Conservation (phyloP, 2,888 invertebrate genomes). For the Polyommatus iphigenia region DNA sequence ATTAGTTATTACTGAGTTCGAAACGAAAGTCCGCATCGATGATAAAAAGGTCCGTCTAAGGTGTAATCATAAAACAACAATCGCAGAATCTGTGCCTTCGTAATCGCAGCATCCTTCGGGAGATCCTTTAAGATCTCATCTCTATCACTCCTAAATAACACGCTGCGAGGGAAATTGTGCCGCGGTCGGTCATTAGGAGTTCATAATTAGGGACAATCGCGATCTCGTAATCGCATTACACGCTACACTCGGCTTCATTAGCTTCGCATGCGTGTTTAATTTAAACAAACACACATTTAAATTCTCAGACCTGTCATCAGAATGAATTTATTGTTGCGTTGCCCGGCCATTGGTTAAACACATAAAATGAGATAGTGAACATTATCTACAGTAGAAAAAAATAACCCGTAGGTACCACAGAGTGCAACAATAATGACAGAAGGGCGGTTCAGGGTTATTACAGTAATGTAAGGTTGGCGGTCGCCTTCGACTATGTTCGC, state of each 20-base stretch:
- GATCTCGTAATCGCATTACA: conserved; percentile 30
- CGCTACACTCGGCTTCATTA: conserved; percentile 24
- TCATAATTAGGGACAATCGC: conserved; percentile 30
- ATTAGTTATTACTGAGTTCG: conserved; percentile 36
- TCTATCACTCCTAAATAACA: conserved; percentile 34
- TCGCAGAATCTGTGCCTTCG: conserved; percentile 36
- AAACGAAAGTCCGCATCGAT: conserved; percentile 36
- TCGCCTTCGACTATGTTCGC: conserved; percentile 68
- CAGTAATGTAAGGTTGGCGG: conserved; percentile 72
- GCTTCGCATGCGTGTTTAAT: conserved; percentile 25
- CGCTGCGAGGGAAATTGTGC: conserved; percentile 14
- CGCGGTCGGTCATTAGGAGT: conserved; percentile 29
- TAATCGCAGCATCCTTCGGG: conserved; percentile 34
- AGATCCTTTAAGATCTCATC: conserved; percentile 35
- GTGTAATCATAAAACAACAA: conserved; percentile 37
- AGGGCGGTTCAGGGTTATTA: conserved; percentile 74
- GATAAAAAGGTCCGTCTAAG: conserved; percentile 35
- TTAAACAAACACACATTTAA: conserved; percentile 33
- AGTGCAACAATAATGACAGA: conserved; percentile 75
- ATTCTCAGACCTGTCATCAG: conserved; percentile 28
- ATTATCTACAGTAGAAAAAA: conserved; percentile 41
- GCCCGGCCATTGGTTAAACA: conserved; percentile 30
- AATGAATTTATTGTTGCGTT: conserved; percentile 28
- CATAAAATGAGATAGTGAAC: conserved; percentile 36
- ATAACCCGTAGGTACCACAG: conserved; percentile 62